Evolutionary conservation across 2,888 invertebrate genomes (phyloP).

Genomic region (Polydrusus cervinus): DNA sequence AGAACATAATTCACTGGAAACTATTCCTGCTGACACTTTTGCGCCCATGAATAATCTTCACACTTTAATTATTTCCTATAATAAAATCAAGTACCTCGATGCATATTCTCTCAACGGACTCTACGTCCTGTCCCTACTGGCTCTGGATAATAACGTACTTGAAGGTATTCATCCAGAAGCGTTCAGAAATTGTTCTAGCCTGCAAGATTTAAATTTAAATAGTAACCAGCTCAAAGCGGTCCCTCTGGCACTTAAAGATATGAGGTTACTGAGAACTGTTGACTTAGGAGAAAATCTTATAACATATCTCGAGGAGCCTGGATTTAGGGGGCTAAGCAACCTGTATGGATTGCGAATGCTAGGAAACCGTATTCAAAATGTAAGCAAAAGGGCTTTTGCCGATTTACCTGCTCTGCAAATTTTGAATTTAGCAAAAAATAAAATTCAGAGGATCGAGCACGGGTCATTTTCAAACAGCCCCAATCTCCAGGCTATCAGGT

Average conservation of each 20-base stretch:
- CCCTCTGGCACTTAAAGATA: constrained; percentile 87
- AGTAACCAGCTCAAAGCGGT: constrained; percentile 88
- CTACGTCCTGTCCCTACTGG: constrained; percentile 88
- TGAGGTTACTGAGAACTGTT: constrained; percentile 89
- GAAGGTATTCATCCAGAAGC: constrained; percentile 90
- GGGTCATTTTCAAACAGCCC: constrained; percentile 87
- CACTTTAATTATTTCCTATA: constrained; percentile 89
- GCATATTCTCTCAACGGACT: constrained; percentile 91
- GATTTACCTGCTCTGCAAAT: constrained; percentile 89
- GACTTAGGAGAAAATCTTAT: constrained; percentile 95
- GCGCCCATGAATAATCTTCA: constrained; percentile 94
- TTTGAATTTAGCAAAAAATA: constrained; percentile 91
- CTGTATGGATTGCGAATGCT: constrained; percentile 91
- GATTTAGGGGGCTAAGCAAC: constrained; percentile 88
- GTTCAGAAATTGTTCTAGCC: constrained; percentile 91
- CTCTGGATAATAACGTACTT: constrained; percentile 89
- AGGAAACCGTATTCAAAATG: constrained; percentile 89
- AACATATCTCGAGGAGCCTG: constrained; percentile 84
- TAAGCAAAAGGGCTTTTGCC: constrained; percentile 85
- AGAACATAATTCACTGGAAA: constrained; percentile 88
- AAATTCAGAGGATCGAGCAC: constrained; percentile 83
- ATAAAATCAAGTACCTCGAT: constrained; percentile 88
- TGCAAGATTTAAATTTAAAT: constrained; percentile 92
- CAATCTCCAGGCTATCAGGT: constrained; percentile 87
- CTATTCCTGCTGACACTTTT: constrained; percentile 90